Evolutionary conservation across 2,888 invertebrate species (phyloP), one percentile per base, ranked within the genome.

Genomic region (Agrotis segetum): DNA sequence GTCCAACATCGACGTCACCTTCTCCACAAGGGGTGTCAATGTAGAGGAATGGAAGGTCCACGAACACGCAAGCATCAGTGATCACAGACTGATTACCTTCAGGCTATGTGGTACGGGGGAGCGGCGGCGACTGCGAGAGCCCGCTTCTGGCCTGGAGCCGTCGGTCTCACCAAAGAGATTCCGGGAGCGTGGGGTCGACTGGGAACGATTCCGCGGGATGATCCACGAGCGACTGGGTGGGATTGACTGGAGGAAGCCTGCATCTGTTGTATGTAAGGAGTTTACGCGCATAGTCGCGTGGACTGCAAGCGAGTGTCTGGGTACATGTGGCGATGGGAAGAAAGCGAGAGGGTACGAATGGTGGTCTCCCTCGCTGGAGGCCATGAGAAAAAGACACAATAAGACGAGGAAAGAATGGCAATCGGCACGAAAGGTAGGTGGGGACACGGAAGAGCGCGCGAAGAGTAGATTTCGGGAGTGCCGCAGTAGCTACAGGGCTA

Each of bases 1-100:
- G 34, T 85, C 87, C 0, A 88, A 87, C 50, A 75, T 88, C 0
- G 87, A 88, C 71, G 6, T 88, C 0, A 88, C 87, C 0, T 9
- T 88, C 0, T 16, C 75, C 0, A 81, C 83, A 0, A 40, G 86
- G 0, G 72, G 81, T 0, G 46, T 71, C 0, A 3, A 4, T 0
- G 65, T 82, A 0, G 0, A 7, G 0, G 61, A 74, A 0, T 87
- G 88, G 87, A n/a, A 0, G 6, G 85, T 86, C 55, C 14, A 7
- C 19, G 7, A 3, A 5, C 46, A 40, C 16, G 46, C 29, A 1
- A 0, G 6, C 47, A 0, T 11, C 9, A 1, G n/a, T 13, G 13
- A 5, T n/a, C 56, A 34, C 34, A 7, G 19, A 3, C 34, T 58
- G 1, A 40, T 53, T 0, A 1, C 47, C 0, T 13, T 47, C 34